Conservation (phyloP, 2,113 vertebrate genomes). For the Nothobranchius furzeri region DNA sequence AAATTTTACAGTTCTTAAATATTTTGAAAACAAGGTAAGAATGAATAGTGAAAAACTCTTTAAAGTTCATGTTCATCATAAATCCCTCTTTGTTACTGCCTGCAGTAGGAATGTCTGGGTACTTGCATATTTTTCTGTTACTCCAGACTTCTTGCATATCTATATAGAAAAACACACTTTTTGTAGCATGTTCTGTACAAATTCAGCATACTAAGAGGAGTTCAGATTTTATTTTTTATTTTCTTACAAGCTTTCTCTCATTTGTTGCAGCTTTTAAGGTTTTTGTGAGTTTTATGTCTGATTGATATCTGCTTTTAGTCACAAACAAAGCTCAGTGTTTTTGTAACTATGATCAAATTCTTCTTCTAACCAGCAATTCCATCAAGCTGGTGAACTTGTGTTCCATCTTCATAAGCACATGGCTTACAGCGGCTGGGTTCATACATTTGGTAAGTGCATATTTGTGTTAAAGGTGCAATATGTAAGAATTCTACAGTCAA, state of each 20-base stretch:
- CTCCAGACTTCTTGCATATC: too few relatives aligned
- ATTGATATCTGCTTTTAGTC: conserved; percentile 5
- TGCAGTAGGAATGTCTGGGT: neutral
- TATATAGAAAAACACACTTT: too few relatives aligned
- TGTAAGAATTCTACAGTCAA: too few relatives aligned
- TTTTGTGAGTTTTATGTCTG: neutral
- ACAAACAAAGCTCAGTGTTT: conserved; percentile 42
- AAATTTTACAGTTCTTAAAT: conserved; percentile 99
- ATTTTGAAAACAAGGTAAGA: conserved; percentile 99
- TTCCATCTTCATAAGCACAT: conserved; percentile 99
- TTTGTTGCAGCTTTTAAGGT: neutral
- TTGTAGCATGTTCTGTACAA: too few relatives aligned
- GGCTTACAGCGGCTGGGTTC: conserved; percentile 98
- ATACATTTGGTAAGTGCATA: conserved; percentile 95
- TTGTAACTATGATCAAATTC: conserved; percentile 48
- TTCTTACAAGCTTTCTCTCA: neutral
- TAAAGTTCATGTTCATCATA: too few relatives aligned
- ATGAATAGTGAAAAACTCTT: neutral
- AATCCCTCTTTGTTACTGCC: too few relatives aligned
- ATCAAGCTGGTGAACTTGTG: conserved; percentile 99
- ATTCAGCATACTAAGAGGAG: too few relatives aligned
- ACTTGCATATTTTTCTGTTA: too few relatives aligned
- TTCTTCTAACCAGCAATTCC: conserved; percentile 89
- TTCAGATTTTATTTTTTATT: too few relatives aligned
- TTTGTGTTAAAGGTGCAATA: neutral